These are phyloP conservation scores for Spinus olivaceus DNA, from an alignment of 2,797 vertebrate species.

Conservation along the genomic window DNA sequence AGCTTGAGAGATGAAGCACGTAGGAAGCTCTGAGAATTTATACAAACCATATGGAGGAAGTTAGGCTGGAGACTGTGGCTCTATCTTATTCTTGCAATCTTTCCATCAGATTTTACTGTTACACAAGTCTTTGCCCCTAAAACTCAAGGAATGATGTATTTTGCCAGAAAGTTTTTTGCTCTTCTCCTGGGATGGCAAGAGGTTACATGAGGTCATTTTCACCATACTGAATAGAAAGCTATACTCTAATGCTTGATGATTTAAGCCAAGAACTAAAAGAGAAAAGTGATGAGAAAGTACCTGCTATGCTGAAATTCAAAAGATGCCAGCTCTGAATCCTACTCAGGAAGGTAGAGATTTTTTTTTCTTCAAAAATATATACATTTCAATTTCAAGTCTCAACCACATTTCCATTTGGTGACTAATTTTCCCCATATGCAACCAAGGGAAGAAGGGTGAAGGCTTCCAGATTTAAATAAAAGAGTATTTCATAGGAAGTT, in stretches of 20 bases:
- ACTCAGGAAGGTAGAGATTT: background rate
- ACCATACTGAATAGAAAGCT: background rate
- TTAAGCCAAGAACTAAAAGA: background rate
- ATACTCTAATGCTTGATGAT: background rate
- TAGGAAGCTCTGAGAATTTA: background rate
- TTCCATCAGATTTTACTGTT: background rate
- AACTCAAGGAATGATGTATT: background rate
- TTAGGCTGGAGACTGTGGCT: background rate
- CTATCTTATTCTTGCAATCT: background rate
- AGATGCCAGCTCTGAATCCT: background rate
- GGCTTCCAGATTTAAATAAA: conserved; percentile 37
- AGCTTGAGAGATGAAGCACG: accelerated
- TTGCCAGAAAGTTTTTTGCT: background rate
- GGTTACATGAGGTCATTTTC: background rate
- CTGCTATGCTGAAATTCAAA: background rate
- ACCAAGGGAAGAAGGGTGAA: background rate
- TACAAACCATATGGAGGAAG: background rate
- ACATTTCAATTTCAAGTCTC: background rate
- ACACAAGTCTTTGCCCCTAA: background rate
- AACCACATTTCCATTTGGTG: conserved; percentile 4
- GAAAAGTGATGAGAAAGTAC: background rate
- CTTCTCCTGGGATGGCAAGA: background rate
- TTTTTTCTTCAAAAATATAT: background rate
- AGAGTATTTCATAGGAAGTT: background rate
- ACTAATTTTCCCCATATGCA: background rate